Evolutionary conservation across 2,797 vertebrate genomes (phyloP), one percentile per base, ranked within the genome.

Genomic region (Benthosema pterotum): DNA sequence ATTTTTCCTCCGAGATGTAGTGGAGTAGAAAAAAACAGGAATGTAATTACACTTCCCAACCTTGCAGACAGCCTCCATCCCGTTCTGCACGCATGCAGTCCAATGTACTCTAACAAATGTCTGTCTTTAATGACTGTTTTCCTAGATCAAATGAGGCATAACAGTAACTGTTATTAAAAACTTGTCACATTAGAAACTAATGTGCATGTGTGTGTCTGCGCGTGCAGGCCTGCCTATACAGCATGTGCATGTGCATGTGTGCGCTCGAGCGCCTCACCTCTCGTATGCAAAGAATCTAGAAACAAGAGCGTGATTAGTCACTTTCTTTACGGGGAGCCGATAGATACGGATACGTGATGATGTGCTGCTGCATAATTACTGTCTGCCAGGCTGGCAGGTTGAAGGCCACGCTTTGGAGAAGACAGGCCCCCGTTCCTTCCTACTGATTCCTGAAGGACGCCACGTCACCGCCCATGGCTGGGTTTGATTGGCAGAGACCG

Each of bases 401-500:
- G 42, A 22, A 43, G 15, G 57, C 48, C 52, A 15, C 43, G 8
- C 32, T 15, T 48, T 60, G 1, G 1, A 48, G 9, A 64, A n/a
- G 15, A 13, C 11, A 15, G 17, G 45, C 18, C 25, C 18, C 4
- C 13, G 16, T 57, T 13, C 4, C 32, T n/a, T 14, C 19, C 9
- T 13, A 22, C 45, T 62, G 11, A 68, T 67, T 13, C 43, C 45
- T 62, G 11, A 68, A 69, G 60, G 63, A 77, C 52, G 58, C 19
- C 9, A 52, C 32, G 19, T 5, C 28, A 1, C 28, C 50, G 63
- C 25, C 49, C 45, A 42, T 46, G 45, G 51, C 50, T 52, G 42
- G 47, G 52, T 71, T 71, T 81, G 78, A 71, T 49, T 72, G 75
- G 59, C 77, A 70, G 56, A 48, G 54, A 60, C 60, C 25, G 2